Evolutionary conservation across 2,113 vertebrate species (phyloP).

Genomic region (Oryzias javanicus): DNA sequence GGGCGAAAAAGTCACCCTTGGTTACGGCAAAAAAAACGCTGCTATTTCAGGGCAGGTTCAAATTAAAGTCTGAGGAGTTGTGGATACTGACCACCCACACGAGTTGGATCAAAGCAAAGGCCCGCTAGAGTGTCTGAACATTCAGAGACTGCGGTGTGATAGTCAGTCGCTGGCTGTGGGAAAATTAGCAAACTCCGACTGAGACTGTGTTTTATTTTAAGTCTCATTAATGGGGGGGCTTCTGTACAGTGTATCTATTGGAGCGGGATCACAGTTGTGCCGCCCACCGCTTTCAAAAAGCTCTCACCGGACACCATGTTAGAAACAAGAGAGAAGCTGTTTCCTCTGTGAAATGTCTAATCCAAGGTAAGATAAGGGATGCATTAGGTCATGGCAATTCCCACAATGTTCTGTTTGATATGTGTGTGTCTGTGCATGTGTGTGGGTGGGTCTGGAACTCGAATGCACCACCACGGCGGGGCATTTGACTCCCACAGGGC

Average conservation of each 20-base stretch:
- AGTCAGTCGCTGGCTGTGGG: conserved; percentile 62
- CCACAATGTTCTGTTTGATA: conserved; percentile 62
- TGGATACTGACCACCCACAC: conserved; percentile 63
- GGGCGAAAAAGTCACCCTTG: conserved; percentile 40
- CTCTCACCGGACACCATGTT: conserved; percentile 39
- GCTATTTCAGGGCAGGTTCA: conserved; percentile 43
- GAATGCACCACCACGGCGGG: conserved; percentile 25
- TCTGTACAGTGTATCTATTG: conserved; percentile 39
- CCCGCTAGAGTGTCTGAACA: conserved; percentile 61
- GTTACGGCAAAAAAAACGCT: conserved; percentile 43
- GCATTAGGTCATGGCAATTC: conserved; percentile 72
- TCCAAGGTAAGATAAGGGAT: conserved; percentile 66
- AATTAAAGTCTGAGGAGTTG: conserved; percentile 35
- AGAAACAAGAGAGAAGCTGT: conserved; percentile 37
- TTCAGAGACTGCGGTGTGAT: conserved; percentile 63
- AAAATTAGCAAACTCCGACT: conserved; percentile 59
- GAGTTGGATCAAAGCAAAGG: conserved; percentile 48
- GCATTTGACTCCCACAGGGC: conserved; percentile 38
- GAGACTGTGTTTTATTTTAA: conserved; percentile 45
- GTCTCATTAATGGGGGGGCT: conserved; percentile 24
- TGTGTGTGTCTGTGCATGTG: conserved; percentile 28
- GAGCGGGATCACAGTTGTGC: conserved; percentile 36
- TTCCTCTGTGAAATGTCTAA: conserved; percentile 69
- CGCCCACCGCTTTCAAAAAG: conserved; percentile 44
- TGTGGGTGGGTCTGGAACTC: conserved; percentile 26